Base-by-base conservation (phyloP, 2,888 invertebrate species). In the Ornithoptera alexandrae region DNA sequence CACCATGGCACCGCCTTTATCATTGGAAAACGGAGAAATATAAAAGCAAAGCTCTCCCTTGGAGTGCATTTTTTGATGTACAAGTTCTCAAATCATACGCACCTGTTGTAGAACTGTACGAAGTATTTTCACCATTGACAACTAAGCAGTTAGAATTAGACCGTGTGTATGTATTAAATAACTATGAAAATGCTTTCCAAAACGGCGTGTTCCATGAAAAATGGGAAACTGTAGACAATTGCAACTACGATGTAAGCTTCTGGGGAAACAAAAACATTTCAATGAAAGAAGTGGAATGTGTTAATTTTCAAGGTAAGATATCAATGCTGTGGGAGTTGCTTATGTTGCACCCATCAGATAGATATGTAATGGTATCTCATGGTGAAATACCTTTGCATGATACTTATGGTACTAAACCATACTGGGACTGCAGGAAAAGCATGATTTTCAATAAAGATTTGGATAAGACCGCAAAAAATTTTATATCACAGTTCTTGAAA, bases 381-480 rank as follows among this genome's bases (percentile, higher is more conserved):
- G 97, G 96, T 18, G 98, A 98, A 90, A 96, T 97, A 70, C 95
- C 97, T 1, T 84, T 98, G 30, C 98, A 98, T 83, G 96, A 98
- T 78, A 90, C 91, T n/a, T 99, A 97, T 88, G 98, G 98, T 0
- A 95, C 95, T 60, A 89, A 90, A 68, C 88, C 94, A 39, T 99
- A 97, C 85, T 99, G 99, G 99, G 90, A 93, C 75, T 97, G 96
- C 24, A 93, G 97, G 72, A 94, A 97, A 76, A 99, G 99, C 79
- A 98, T 99, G 97, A 94, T 97, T 76, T 99, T 98, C 84, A 95
- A 96, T 70, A 89, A 92, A 64, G 84, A 94, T 20, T 93, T 99
- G 0, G 83, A 94, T 15, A 75, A 92, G 62, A 93, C 95, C 53
- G 98, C 97, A 0, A 93, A 94, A 67, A 83, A 94, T 17, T 99